Evolutionary conservation across 2,797 vertebrate genomes (phyloP), one percentile per base, ranked within the genome.

Genomic region (Pangasius macronema): DNA sequence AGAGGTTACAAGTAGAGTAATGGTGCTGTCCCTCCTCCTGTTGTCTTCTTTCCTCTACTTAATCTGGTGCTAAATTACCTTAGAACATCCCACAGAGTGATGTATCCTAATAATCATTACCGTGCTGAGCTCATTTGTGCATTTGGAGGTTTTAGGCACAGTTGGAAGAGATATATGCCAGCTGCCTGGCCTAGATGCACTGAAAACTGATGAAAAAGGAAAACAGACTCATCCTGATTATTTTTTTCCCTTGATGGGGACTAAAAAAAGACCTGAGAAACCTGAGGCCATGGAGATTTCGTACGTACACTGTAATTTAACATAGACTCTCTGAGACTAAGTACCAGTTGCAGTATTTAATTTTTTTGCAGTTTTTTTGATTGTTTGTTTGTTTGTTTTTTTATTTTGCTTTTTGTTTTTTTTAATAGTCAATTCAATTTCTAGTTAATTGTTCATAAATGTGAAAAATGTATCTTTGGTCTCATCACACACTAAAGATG

Each of bases 41-140:
- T 80, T 70, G 67, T 81, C 63, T 49, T 88, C 67, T 67, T 79
- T 85, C 82, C 55, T 53, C 79, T 84, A 75, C 73, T 85, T 90
- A 91, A 89, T 89, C 87, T 90, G 83, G n/a, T 86, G 85, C 81
- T 91, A 89, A 90, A 91, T 90, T 85, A 87, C 75, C 84, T 83
- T 20, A 27, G 57, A 84, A 83, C 85, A 82, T 87, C 89, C 87
- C 87, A 89, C 85, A 89, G 86, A 89, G 88, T 89, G 81, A 89
- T 86, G 86, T 86, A 90, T 86, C 83, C 86, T 88, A 88, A 91
- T 89, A 86, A 88, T 89, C 86, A 90, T 89, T 87, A 87, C 84
- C 68, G 77, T 89, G 84, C 88, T 76, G 87, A 87, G 80, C 85
- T 91, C 59, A 84, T 83, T 85, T 89, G 87, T 85, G 85, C 75